Conservation (phyloP, 2,888 invertebrate species). For the Phyllotreta striolata region DNA sequence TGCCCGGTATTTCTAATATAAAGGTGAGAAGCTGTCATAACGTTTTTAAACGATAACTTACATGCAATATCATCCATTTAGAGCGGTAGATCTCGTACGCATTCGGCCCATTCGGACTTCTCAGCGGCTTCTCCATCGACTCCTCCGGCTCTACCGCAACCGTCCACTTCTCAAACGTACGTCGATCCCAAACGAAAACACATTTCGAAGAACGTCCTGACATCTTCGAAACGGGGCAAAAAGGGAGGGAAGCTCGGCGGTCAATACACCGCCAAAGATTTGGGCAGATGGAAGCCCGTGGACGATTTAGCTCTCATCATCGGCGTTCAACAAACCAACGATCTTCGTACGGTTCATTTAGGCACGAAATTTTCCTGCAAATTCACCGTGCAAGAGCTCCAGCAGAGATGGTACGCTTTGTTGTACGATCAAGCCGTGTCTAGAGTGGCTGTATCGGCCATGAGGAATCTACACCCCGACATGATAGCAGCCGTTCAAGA, state of each 20-base stretch:
- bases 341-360: constrained; percentile 82
- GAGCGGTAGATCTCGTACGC: constrained; percentile 59
- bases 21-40: constrained; percentile 50
- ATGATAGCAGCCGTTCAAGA: constrained; percentile 86
- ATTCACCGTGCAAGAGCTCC: constrained; percentile 91
- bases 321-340: constrained; percentile 87
- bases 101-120: constrained; percentile 58
- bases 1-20: constrained; percentile 64
- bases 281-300: constrained; percentile 96
- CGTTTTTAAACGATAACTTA: background rate
- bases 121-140: constrained; percentile 51
- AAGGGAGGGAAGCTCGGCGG: constrained; percentile 71
- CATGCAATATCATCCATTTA: constrained; percentile 42
- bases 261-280: constrained; percentile 79
- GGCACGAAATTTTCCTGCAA: constrained; percentile 96
- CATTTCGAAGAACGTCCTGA: constrained; percentile 57
- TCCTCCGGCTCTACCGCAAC: constrained; percentile 51
- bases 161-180: constrained; percentile 52
- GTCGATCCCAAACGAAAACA: constrained; percentile 61
- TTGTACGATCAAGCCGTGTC: constrained; percentile 95
- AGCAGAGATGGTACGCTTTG: constrained; percentile 95
- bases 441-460: constrained; percentile 88
- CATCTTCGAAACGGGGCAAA: constrained; percentile 62
- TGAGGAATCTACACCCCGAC: constrained; percentile 93
- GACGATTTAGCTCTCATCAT: constrained; percentile 95